Evolutionary conservation across 2,888 invertebrate genomes (phyloP).

Genomic region (Orthonychiurus folsomi): DNA sequence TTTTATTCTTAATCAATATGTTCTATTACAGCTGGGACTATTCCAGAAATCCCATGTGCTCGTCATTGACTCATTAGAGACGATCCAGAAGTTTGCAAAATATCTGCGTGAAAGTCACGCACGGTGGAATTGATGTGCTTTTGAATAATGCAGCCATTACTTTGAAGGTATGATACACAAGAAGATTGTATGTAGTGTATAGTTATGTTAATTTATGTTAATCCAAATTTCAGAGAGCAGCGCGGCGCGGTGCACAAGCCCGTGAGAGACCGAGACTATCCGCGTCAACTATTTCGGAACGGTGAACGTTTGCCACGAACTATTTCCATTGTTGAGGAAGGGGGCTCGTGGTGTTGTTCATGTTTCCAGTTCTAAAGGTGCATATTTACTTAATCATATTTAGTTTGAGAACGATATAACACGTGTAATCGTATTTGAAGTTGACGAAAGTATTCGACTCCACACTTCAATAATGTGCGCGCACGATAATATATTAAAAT

Average conservation of each 20-base stretch:
- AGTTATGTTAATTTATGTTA: no score
- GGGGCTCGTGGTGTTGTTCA: slow-evolving; percentile 68
- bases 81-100: no score
- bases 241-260: slow-evolving; percentile 59
- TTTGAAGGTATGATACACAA: slow-evolving; percentile 52
- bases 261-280: slow-evolving; percentile 59
- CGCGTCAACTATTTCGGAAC: slow-evolving; percentile 61
- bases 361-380: slow-evolving; percentile 58
- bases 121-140: slow-evolving; percentile 61
- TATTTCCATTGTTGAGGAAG: slow-evolving; percentile 62
- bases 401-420: neutral
- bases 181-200: no score
- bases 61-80: no score
- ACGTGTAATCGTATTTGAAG: neutral
- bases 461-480: no score
- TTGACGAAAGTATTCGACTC: no score
- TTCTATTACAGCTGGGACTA: no score
- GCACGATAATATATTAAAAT: no score
- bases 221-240: slow-evolving; percentile 43
- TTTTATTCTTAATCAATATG: no score
- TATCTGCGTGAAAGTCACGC: no score
- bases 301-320: slow-evolving; percentile 54
- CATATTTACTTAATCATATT: no score
- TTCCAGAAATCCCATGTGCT: no score
- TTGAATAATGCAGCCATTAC: slow-evolving; percentile 70